phyloP scores from a whole-genome alignment of 2,888 invertebrate genomes.

The Pycnomerus fuliginosus region DNA sequence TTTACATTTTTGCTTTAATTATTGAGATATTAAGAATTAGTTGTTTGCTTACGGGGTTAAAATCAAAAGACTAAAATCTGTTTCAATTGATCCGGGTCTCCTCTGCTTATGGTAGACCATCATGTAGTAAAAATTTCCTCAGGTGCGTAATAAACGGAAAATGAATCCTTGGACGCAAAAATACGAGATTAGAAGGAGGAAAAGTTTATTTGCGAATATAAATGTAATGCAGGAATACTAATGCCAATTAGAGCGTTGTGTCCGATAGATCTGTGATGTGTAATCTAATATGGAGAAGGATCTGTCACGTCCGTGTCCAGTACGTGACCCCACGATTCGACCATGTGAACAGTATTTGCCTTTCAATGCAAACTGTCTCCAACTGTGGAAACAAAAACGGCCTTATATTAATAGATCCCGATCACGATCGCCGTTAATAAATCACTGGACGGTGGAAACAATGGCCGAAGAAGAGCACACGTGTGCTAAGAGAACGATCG shows the following conservation, averaged over 20 bases:
- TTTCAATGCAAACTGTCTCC: slow-evolving; percentile 37
- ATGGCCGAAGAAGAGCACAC: slow-evolving; percentile 13
- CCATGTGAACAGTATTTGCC: slow-evolving; percentile 50
- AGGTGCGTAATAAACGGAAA: too few relatives aligned
- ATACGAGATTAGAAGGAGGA: too few relatives aligned
- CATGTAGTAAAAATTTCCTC: too few relatives aligned
- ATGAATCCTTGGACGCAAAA: too few relatives aligned
- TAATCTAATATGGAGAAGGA: slow-evolving; percentile 54
- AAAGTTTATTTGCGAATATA: slow-evolving; percentile 26
- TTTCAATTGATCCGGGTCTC: too few relatives aligned
- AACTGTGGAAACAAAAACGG: slow-evolving; percentile 16
- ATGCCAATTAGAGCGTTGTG: slow-evolving; percentile 37
- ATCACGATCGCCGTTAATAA: slow-evolving; percentile 19
- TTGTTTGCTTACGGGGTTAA: too few relatives aligned
- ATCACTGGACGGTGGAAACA: slow-evolving; percentile 17
- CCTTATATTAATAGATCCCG: slow-evolving; percentile 1
- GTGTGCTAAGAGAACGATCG: slow-evolving; percentile 8
- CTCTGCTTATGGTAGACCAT: too few relatives aligned
- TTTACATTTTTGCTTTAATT: too few relatives aligned
- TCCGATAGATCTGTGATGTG: slow-evolving; percentile 42
- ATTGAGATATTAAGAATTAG: too few relatives aligned
- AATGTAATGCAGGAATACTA: slow-evolving; percentile 35
- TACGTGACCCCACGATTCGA: slow-evolving; percentile 50
- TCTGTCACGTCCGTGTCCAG: slow-evolving; percentile 52
- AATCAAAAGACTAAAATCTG: too few relatives aligned